Base-by-base conservation (phyloP, 2,888 invertebrate genomes). In the Hydriomena furcata region DNA sequence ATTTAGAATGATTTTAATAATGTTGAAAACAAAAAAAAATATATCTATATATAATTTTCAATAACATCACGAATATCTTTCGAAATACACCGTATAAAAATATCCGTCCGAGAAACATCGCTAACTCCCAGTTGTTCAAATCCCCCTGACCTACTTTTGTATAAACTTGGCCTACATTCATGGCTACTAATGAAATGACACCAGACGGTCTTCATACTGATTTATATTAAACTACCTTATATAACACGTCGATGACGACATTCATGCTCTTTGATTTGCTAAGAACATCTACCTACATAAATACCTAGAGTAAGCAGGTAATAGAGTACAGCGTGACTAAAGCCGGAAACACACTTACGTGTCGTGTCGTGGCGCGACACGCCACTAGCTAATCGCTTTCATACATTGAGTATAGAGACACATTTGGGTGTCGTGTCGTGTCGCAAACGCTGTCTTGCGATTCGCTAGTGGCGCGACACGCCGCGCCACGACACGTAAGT, bases 121-220 rank as follows among this genome's bases (percentile, higher is more conserved):
- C 64, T 73, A 70, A 69, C 66, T 71, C 73, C 70, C 73, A 69
- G 75, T 78, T 73, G 76, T 74, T 74, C 53, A 67, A 71, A 69
- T 81, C 73, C 76, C 83, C 80, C 79, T 87, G 88, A 85, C 87
- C 85, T 57, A 85, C 57, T 76, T 87, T 65, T 47, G 56, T 56
- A 55, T 79, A 82, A 85, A 86, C 87, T 88, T 88, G 88, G 76
- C 86, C 85, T 58, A 82, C 77, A 76, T 86, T 66, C 63, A 44
- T 71, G 71, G 71, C 76, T 36, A 21, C 48, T 46, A 55, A 42
- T 54, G 55, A 48, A 55, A 42, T 54, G 55, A 48, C 51, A 55
- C 52, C 58, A 52, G 52, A 52, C 53, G 46, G 47, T 54, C 42
- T 40, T 45, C 37, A 49, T 54, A 52, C 52, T 32, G 43, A 50